Evolutionary conservation across 2,888 invertebrate species (phyloP), one percentile per base, ranked within the genome.

Genomic region (Apodemia zela): DNA sequence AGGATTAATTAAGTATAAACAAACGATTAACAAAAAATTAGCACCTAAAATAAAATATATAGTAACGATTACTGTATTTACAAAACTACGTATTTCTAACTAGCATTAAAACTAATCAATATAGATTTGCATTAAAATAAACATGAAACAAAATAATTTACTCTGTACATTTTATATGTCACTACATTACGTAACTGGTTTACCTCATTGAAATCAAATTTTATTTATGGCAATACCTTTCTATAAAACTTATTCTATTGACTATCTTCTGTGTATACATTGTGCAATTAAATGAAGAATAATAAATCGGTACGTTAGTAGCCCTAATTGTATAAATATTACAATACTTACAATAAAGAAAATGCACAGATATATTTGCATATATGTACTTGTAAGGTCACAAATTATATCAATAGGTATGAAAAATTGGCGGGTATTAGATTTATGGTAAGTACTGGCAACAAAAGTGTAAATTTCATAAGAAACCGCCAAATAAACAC

Each of bases 21-120:
- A 69, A 72, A 72, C 66, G 72, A 71, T 76, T 78, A 76, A 72
- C 76, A 76, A 75, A 75, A 73, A 73, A 72, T 84, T 89, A 89
- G 90, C 89, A 90, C 89, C 89, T 89, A 87, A 81, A 84, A 81
- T 82, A 84, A 83, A 82, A 86, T 82, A 86, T 82, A 82, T 84
- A 84, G 86, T 82, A 83, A 87, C 78, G 79, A 80, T 80, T 78
- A 80, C 79, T 80, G 79, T 89, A 89, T 89, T 80, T 89, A 89
- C 89, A 89, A 79, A 80, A 82, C 80, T 82, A 81, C 78, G 73
- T 75, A 69, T 69, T 62, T 72, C 79, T 81, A 76, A 78, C 89
- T 89, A 90, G 87, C 81, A 77, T 77, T 80, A 80, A 68, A 81
- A 84, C 84, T 89, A 89, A 82, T 75, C 75, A 75, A 82, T 85